Evolutionary conservation across 1,140 invertebrate species (phyloP).

Genomic region (Cataglyphis hispanica): DNA sequence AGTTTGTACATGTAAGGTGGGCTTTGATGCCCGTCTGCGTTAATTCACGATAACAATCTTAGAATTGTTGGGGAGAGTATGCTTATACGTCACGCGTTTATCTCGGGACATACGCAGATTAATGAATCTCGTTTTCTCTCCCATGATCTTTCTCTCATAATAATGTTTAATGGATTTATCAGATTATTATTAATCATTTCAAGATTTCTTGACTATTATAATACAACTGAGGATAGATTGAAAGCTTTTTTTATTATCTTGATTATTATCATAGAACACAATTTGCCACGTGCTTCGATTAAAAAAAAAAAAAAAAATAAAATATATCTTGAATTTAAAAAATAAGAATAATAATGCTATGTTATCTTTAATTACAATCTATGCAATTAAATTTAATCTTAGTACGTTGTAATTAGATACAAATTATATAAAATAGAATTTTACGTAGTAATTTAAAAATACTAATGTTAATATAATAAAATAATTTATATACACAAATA

Average conservation of each 20-base stretch:
- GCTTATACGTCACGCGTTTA: neutral
- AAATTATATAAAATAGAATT: too few relatives aligned
- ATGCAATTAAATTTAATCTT: too few relatives aligned
- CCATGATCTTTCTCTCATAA: slow-evolving; percentile 5
- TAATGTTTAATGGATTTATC: neutral
- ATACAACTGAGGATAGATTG: neutral
- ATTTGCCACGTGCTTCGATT: neutral
- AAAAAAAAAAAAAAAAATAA: neutral
- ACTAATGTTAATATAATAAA: too few relatives aligned
- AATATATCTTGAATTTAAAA: neutral
- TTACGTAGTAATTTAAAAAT: too few relatives aligned
- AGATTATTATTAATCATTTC: neutral
- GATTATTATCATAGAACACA: neutral
- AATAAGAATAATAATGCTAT: too few relatives aligned
- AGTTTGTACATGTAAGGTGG: slow-evolving; percentile 9
- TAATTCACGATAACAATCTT: slow-evolving; percentile 47
- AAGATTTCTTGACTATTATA: neutral
- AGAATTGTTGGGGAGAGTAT: neutral
- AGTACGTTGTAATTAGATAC: too few relatives aligned
- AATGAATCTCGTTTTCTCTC: slow-evolving; percentile 32
- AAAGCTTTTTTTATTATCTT: neutral
- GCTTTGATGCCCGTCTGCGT: slow-evolving; percentile 2
- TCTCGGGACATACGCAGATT: slow-evolving; percentile 20
- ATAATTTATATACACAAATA: too few relatives aligned
- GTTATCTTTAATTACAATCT: too few relatives aligned